These are phyloP conservation scores for Agrilus planipennis DNA, from an alignment of 1,140 invertebrate species.

Conservation along the genomic window DNA sequence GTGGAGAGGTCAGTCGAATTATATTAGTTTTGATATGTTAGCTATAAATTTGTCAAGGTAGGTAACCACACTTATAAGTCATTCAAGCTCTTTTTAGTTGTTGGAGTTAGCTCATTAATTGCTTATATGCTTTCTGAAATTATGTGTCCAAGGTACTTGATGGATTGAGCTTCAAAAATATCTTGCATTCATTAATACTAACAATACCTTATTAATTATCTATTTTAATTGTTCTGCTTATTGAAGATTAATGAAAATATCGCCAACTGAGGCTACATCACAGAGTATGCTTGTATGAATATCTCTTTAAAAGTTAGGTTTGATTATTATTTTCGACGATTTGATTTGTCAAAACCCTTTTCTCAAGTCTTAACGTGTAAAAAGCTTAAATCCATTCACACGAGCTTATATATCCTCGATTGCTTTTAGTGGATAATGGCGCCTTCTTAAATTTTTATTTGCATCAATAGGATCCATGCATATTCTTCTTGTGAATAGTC, in stretches of 20 bases:
- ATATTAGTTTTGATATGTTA: constrained; percentile 19
- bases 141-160: constrained; percentile 5
- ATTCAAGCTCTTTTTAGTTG: constrained; percentile 18
- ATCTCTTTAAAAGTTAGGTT: constrained; percentile 10
- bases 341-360: constrained; percentile 14
- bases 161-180: neutral
- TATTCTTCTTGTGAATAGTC: too few species aligned
- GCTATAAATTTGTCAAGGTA: constrained; percentile 25
- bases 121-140: constrained; percentile 12
- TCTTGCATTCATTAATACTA: constrained; percentile 3
- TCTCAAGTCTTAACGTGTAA: too few species aligned
- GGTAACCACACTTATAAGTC: constrained; percentile 23
- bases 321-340: too few species aligned
- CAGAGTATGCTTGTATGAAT: constrained; percentile 13
- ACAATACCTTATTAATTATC: constrained; percentile 11
- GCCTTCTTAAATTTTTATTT: too few species aligned
- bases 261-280: constrained; percentile 21
- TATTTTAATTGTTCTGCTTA: constrained; percentile 15
- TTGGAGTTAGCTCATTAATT: constrained; percentile 21
- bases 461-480: too few species aligned
- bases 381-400: too few species aligned
- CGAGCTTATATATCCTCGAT: too few species aligned
- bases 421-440: too few species aligned
- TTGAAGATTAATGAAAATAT: constrained; percentile 21
- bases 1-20: constrained; percentile 16